Conservation (phyloP, 1,140 invertebrate species). For the Hestina assimilis region DNA sequence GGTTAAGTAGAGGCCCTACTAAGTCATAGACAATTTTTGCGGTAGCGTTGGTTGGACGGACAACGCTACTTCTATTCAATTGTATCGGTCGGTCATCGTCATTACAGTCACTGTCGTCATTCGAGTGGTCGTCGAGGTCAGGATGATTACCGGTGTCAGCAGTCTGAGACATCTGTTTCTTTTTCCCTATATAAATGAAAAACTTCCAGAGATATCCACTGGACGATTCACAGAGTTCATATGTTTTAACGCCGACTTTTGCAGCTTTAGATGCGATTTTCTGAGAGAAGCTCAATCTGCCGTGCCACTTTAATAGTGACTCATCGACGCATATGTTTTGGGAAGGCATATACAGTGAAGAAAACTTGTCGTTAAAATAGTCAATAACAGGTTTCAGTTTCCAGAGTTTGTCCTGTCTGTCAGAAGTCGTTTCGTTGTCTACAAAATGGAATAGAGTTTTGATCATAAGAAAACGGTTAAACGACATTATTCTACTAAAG, state of each 20-base stretch:
- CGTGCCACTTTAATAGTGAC: constrained; percentile 29
- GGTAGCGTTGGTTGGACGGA: too few relatives aligned
- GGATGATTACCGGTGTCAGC: too few relatives aligned
- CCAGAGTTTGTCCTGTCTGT: constrained; percentile 22
- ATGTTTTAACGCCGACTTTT: constrained; percentile 30
- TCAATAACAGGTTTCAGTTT: constrained; percentile 28
- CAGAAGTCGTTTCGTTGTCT: constrained; percentile 5
- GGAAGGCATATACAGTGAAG: constrained; percentile 5
- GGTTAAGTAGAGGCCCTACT: constrained; percentile 2
- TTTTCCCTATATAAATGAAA: too few relatives aligned
- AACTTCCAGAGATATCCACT: too few relatives aligned
- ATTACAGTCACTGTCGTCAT: too few relatives aligned
- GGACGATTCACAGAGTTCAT: constrained; percentile 32
- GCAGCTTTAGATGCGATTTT: constrained; percentile 30
- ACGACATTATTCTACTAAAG: neutral
- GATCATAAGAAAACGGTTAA: neutral
- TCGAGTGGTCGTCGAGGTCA: too few relatives aligned
- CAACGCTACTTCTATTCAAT: too few relatives aligned
- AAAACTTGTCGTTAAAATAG: constrained; percentile 32
- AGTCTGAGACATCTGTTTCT: too few relatives aligned
- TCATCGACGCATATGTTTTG: constrained; percentile 36
- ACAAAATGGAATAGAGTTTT: constrained; percentile 28
- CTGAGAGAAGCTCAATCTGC: constrained; percentile 25
- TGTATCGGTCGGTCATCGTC: too few relatives aligned
- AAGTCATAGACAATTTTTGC: neutral